Base-by-base conservation (phyloP, 1,140 invertebrate genomes). In the Diuraphis noxia region DNA sequence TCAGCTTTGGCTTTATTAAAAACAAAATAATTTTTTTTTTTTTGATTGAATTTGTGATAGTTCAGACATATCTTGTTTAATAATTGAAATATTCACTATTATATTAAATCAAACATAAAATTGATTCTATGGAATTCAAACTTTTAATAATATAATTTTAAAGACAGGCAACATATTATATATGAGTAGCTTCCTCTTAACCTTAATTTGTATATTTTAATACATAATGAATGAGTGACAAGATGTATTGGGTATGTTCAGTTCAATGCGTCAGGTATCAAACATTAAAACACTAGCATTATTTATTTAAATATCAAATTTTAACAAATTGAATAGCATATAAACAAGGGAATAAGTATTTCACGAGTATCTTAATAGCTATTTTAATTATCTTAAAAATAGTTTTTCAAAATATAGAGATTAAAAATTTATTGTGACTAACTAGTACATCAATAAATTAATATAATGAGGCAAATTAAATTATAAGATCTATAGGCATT, bases 401-500 rank as follows among this genome's bases (percentile, higher is more conserved):
- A 82, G 23, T 82, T n/a, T 63, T 63, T 38, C 7, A 52, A 87
- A 87, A 52, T 87, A 56, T 36, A 40, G 23, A 77, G 56, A 72
- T 72, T 63, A 41, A 72, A 89, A 21, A 43, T 89, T 34, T 43
- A 89, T 43, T 77, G 63, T 77, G 63, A 43, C 63, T n/a, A 88
- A 89, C 21, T 41, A 17, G 38, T 43, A 72, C 43, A 86, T 52
- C 25, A 72, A 79, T 89, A 90, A 79, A 90, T 79, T 79, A 46
- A 77, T 89, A 77, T 72, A 72, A 88, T 88, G 25, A 90, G 63
- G 88, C 41, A 90, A 79, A 79, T 46, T 46, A 90, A 90, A 90
- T 77, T 90, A 79, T 90, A 90, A 90, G 87, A 88, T 72, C 87
- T 79, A 43, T 36, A 17, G n/a, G 13, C 25, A 87, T 87, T 87